phyloP scores from a whole-genome alignment of 2,888 invertebrate species.

The Lepidocyrtoides sp. region DNA sequence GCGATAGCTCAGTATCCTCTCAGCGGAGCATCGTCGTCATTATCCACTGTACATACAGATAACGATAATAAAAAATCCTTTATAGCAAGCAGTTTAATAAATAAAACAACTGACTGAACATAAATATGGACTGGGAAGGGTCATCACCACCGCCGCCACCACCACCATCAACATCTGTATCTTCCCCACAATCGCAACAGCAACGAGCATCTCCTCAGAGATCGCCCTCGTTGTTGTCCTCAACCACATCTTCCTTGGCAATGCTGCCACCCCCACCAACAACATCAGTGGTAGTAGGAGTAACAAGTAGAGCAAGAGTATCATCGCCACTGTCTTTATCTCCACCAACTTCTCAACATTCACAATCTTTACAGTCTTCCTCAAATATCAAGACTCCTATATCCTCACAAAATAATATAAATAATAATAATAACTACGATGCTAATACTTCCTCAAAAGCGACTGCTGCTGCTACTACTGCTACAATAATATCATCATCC shows the following conservation, averaged over 20 bases:
- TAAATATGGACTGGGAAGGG: constrained; percentile 76
- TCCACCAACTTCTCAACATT: constrained; percentile 64
- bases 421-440: constrained; percentile 48
- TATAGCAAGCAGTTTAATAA: constrained; percentile 42
- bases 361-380: constrained; percentile 62
- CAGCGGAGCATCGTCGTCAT: constrained; percentile 33
- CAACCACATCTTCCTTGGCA: constrained; percentile 44
- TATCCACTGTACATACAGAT: constrained; percentile 2
- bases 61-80: constrained; percentile 53
- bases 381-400: constrained; percentile 7
- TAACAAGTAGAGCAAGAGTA: constrained; percentile 72
- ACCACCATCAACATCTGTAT: constrained; percentile 54
- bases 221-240: constrained; percentile 64
- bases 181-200: constrained; percentile 66
- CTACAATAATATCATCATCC: constrained; percentile 67
- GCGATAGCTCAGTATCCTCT: constrained; percentile 51
- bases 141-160: constrained; percentile 60
- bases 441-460: constrained; percentile 72
- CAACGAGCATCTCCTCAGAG: constrained; percentile 70
- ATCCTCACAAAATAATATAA: constrained; percentile 54
- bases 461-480: background rate
- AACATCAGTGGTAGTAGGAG: constrained; percentile 31
- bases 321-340: constrained; percentile 56
- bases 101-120: constrained; percentile 37
- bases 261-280: constrained; percentile 68